Evolutionary conservation across 2,113 vertebrate genomes (phyloP), one percentile per base, ranked within the genome.

Genomic region (Sphyrna mokarran): DNA sequence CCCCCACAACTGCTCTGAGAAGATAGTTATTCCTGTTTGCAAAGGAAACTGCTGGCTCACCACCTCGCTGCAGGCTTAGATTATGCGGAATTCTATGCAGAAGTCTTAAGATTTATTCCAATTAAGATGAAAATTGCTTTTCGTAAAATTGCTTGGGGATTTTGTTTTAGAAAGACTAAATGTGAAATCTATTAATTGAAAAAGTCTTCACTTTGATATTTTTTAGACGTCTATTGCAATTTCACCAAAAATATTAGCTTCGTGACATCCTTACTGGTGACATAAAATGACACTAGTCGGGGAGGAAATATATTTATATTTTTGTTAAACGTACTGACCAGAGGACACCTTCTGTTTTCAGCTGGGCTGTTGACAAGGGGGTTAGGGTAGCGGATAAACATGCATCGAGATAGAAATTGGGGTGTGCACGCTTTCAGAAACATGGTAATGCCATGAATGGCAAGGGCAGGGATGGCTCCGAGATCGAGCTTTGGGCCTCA

Each of bases 111-210:
- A 61, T 93, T 93, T 37, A 66, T 66, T 93, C 61, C 89, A 93
- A 93, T 93, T 93, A 93, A 93, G 61, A 22, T 68, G n/a, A 93
- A 93, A 58, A 33, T 68, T 93, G 61, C n/a, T 93, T 93, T 63
- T n/a, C 9, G n/a, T 68, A 93, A 40, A 93, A 66, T 93, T 93
- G 61, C 61, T 40, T 37, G n/a, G 33, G n/a, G 63, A 1, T 16
- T 80, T 80, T 78, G 9, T 72, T 33, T 76, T 33, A 10, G 9
- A 83, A 40, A 20, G 18, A 5, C 37, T 40, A 18, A 7, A 40
- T 40, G 6, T 83, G 37, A 16, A 83, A 43, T 20, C 18, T 83
- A 83, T 16, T 43, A 43, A 20, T 83, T 83, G 80, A 83, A 40
- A 83, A 83, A 83, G 33, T 76, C 72, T 9, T 40, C 37, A 20